Evolutionary conservation across 2,888 invertebrate genomes (phyloP).

Genomic region (Acronicta leporina): DNA sequence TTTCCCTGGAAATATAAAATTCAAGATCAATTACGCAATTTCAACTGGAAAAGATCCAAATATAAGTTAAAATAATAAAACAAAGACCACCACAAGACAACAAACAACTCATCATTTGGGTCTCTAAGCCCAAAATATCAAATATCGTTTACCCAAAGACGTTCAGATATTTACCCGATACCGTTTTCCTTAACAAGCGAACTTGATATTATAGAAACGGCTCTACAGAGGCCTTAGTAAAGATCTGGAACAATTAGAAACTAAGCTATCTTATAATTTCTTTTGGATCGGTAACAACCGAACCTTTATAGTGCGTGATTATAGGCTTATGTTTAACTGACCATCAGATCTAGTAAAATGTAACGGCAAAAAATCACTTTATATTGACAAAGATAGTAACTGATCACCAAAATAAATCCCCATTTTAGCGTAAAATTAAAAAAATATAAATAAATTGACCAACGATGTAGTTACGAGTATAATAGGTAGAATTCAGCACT

Average conservation of each 20-base stretch:
- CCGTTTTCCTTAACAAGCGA: constrained; percentile 18
- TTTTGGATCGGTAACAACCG: constrained; percentile 8
- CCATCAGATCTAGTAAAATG: too few species aligned
- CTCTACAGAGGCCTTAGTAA: constrained; percentile 4
- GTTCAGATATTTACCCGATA: constrained; percentile 5
- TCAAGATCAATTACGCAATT: neutral
- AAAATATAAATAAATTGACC: too few species aligned
- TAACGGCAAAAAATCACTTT: too few species aligned
- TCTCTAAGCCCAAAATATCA: constrained; percentile 7
- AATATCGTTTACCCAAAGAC: constrained; percentile 25
- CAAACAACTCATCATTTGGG: constrained; percentile 20
- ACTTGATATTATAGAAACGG: constrained; percentile 9
- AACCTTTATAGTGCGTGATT: constrained; percentile 11
- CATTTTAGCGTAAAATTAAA: too few species aligned
- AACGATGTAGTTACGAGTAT: too few species aligned
- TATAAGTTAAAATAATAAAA: neutral
- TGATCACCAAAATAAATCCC: too few species aligned
- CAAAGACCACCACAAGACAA: constrained; percentile 20
- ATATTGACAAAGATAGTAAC: too few species aligned
- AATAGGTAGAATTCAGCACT: too few species aligned
- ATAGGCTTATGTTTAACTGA: too few species aligned
- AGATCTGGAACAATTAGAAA: constrained; percentile 20
- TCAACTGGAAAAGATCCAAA: constrained; percentile 10
- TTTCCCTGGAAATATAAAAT: neutral
- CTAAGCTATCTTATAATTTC: constrained; percentile 20